Evolutionary conservation across 2,797 vertebrate genomes (phyloP), one percentile per base, ranked within the genome.

Genomic region (Amphiprion clarkii): DNA sequence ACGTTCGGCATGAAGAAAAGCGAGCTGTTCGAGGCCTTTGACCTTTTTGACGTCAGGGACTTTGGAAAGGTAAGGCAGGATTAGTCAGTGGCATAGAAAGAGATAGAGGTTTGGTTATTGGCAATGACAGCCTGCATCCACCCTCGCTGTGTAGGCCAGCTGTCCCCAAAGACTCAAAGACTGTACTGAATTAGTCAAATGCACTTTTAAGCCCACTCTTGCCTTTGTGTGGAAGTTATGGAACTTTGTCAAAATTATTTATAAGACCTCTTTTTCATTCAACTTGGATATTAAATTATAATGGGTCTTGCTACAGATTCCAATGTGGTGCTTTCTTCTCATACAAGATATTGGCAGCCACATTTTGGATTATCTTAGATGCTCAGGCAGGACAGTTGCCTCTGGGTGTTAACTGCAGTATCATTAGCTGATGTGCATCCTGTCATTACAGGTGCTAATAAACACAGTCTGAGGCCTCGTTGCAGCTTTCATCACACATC

Each of bases 11-110:
- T 99, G 97, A 98, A 96, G 95, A 99, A 97, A 83, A 98, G 95
- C 25, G 98, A 99, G 82, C 96, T 99, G 76, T 99, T 99, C 19
- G 98, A 99, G 86, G 96, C 98, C 10, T 99, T 99, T 51, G 98
- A 99, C 95, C 94, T 99, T 75, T 99, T 99, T 58, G 98, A 99
- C 0, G 97, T 99, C 79, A 96, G 98, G 81, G 97, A 99, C 92
- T 99, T 99, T 79, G 98, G 96, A 86, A 99, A 99, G 98, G 98
- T 99, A 96, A 95, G 87, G 23, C 61, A 2, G 33, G 25, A 1
- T 11, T 19, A 2, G n/a, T 52, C 19, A 17, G 3, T 14, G 21
- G n/a, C 52, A 23, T 33, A 10, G 71, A 67, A 14, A 6, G 23
- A 48, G 55, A 49, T 0, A 6, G 58, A 55, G 70, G 44, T 42